A percentile compares a stretch with the other conserved stretches of the same genome.
These are phyloP conservation scores for Parnassius apollo DNA, from an alignment of 2,888 invertebrate genomes.

Conservation along the genomic window DNA sequence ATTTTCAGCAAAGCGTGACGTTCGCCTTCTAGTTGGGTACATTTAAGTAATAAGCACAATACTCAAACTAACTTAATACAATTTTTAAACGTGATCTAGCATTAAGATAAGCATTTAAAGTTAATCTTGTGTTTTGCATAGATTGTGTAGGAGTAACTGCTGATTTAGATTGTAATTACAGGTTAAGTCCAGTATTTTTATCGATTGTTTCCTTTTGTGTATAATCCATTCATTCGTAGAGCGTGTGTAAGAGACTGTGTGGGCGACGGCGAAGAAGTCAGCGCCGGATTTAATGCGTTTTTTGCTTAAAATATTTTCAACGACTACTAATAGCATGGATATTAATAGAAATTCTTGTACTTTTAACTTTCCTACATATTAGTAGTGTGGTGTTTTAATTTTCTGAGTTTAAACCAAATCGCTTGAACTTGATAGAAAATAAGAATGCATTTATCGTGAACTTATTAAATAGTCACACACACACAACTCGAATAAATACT, in stretches of 20 bases:
- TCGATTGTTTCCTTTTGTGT: constrained; percentile 25
- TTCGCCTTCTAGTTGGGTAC: neutral
- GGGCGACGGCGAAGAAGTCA: constrained; percentile 15
- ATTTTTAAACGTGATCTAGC: constrained; percentile 19
- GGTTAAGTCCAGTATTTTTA: constrained; percentile 22
- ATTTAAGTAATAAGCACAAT: constrained; percentile 18
- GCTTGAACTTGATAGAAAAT: constrained; percentile 15
- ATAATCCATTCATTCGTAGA: constrained; percentile 21
- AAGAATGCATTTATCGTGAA: too few relatives aligned
- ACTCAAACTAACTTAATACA: constrained; percentile 14
- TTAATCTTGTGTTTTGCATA: constrained; percentile 16
- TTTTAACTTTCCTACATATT: constrained; percentile 3
- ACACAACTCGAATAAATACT: too few relatives aligned
- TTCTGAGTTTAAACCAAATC: constrained; percentile 18
- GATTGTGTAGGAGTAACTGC: constrained; percentile 17
- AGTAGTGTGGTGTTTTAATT: constrained; percentile 9
- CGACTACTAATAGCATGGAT: constrained; percentile 8
- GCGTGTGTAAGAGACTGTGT: constrained; percentile 16
- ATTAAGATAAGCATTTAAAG: constrained; percentile 29
- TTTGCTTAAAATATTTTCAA: constrained; percentile 17
- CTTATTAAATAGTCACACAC: too few relatives aligned
- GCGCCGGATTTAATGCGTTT: constrained; percentile 22
- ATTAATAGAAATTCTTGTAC: constrained; percentile 19
- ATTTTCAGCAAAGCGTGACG: neutral
- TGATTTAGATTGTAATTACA: constrained; percentile 22